Evolutionary conservation across 2,113 vertebrate species (phyloP).

Genomic region (Hassar affinis): DNA sequence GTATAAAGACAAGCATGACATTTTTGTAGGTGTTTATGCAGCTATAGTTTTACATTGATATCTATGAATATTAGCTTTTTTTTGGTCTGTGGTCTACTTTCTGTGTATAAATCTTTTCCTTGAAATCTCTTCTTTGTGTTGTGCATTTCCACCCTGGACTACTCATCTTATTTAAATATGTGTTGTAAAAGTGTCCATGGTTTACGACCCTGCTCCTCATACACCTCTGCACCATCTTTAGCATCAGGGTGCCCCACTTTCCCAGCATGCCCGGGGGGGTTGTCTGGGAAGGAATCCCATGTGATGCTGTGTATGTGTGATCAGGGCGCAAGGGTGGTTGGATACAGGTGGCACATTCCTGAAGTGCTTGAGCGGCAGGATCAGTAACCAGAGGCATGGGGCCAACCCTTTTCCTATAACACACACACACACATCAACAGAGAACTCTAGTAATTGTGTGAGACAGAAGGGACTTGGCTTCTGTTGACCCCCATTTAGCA

Average conservation of each 20-base stretch:
- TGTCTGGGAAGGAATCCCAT: constrained; percentile 43
- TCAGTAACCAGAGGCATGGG: constrained; percentile 62
- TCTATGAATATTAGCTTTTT: not conserved
- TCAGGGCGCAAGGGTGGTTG: constrained; percentile 54
- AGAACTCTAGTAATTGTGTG: constrained; percentile 69
- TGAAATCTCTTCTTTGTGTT: not conserved
- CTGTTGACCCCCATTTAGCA: constrained; percentile 74
- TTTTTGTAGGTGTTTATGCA: not conserved
- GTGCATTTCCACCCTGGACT: not conserved
- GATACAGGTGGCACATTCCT: constrained; percentile 69
- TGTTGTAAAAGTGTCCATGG: not conserved
- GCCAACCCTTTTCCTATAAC: constrained; percentile 49
- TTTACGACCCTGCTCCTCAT: not conserved
- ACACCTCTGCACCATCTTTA: constrained; percentile 45
- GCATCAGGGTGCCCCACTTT: constrained; percentile 46
- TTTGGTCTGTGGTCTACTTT: not conserved
- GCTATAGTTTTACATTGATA: not conserved
- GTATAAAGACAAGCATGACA: not conserved
- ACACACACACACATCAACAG: constrained; percentile 30
- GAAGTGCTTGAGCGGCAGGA: constrained; percentile 67
- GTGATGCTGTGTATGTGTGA: constrained; percentile 40
- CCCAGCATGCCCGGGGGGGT: constrained; percentile 53
- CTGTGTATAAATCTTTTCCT: not conserved
- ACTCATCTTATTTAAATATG: not conserved
- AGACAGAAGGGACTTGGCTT: constrained; percentile 75